Base-by-base conservation (phyloP, 2,888 invertebrate genomes). In the Chrysolina oricalcia region DNA sequence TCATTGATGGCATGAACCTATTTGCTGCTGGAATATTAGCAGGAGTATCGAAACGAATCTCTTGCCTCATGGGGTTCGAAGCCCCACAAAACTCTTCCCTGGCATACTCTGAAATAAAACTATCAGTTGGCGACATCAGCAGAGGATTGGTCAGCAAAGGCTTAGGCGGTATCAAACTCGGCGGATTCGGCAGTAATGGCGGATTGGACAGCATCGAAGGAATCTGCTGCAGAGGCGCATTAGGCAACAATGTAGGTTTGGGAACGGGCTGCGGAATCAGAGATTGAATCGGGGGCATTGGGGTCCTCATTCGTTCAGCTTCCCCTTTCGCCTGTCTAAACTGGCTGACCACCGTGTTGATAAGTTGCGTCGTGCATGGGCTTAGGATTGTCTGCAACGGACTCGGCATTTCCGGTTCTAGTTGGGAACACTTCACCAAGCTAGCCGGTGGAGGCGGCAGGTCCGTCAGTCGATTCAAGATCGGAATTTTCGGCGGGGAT, bases 331-430 rank as follows among this genome's bases (percentile, higher is more conserved):
- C 41, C 13, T 72, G 63, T 53, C 69, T 67, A 9, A 80, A 72
- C 53, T 81, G 80, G 40, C 68, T 80, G 13, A 82, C 81, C 0
- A 82, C 81, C 19, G 75, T 75, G 63, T 81, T 80, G 19, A 81
- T 76, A 0, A 81, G 43, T 9, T 78, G 76, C 0, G 79, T 78
- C 3, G 79, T 78, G 59, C 76, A 76, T 0, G 81, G 82, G 69
- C 80, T 80, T 50, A 77, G n/a, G 17, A 74, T 74, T n/a, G 43
- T 70, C 48, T 75, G 70, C 6, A 74, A 8, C 35, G 64, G 56
- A 41, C 19, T 65, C 15, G 70, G 75, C 15, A 68, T 53, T 72
- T 76, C 76, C 0, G 76, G 73, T 23, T 80, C 78, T 5, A 72
- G 35, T 50, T 77, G 75, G 41, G 78, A 66, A 68, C 77, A 74